These are phyloP conservation scores for Eueides isabella DNA, from an alignment of 1,140 invertebrate genomes.

Conservation along the genomic window DNA sequence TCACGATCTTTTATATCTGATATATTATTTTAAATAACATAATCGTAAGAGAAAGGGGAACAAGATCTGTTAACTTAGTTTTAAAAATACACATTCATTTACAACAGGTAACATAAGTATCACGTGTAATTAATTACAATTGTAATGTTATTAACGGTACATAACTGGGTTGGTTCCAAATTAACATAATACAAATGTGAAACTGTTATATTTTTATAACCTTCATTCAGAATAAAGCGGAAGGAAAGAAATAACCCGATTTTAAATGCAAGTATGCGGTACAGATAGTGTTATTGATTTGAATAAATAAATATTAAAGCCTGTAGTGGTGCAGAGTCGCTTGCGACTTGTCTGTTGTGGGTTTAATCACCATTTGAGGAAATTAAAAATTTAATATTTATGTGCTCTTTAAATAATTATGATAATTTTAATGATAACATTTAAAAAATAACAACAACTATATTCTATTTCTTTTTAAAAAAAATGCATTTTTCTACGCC, in stretches of 20 bases:
- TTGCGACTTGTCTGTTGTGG: no score
- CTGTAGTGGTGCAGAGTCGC: no score
- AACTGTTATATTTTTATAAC: background rate
- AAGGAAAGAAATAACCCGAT: conserved; percentile 4
- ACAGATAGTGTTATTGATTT: background rate
- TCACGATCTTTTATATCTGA: background rate
- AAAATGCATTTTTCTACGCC: no score
- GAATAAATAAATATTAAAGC: background rate
- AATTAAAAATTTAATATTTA: no score
- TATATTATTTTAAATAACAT: background rate
- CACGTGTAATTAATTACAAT: background rate
- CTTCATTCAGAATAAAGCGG: background rate
- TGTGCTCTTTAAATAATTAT: no score
- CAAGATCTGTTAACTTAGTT: conserved; percentile 2
- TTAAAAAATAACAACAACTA: no score
- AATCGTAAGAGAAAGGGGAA: conserved; percentile 10
- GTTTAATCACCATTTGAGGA: no score
- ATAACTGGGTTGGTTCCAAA: background rate
- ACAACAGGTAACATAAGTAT: background rate
- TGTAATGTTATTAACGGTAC: background rate
- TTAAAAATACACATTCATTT: background rate
- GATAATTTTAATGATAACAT: no score
- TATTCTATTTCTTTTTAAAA: no score
- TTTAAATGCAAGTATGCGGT: background rate
- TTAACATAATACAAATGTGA: conserved; percentile 4